Conservation (phyloP, 2,113 vertebrate genomes). For the Aegotheles bennettii region DNA sequence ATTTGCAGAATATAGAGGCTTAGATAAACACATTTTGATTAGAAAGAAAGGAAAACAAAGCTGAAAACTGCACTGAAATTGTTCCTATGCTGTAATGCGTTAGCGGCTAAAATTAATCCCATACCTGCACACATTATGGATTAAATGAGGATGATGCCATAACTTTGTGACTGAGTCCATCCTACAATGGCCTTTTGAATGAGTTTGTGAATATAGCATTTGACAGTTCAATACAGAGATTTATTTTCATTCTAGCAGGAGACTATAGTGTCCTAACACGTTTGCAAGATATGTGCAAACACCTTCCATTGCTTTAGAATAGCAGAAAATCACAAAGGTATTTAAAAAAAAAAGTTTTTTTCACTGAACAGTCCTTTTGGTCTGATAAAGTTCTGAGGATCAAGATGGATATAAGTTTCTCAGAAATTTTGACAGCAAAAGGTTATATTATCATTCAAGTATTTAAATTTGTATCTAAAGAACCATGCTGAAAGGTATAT, state of each 20-base stretch:
- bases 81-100: background rate
- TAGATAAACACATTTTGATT: background rate
- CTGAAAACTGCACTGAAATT: background rate
- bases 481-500: background rate
- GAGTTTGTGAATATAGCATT: background rate
- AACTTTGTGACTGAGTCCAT: background rate
- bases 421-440: background rate
- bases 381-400: background rate
- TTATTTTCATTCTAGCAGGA: background rate
- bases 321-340: background rate
- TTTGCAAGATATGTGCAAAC: background rate
- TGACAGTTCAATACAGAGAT: background rate
- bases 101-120: background rate
- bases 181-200: background rate
- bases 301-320: background rate
- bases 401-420: background rate
- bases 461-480: background rate
- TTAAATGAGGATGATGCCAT: background rate
- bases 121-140: background rate
- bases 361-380: background rate
- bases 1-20: background rate
- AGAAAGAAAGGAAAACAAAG: background rate
- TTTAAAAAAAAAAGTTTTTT: background rate
- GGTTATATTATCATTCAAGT: background rate
- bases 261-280: background rate